These are phyloP conservation scores for Xenopus tropicalis DNA, from an alignment of 2,113 vertebrate species.

Conservation along the genomic window UCB_Xtro_10.0 CM004451.2:32531001-32531500, in stretches of 20 bases:
- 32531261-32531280: not conserved
- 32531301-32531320: no score
- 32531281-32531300: no score
- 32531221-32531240: constrained; percentile 95
- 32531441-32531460: constrained; percentile 96
- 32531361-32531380: constrained; percentile 92
- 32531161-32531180: constrained; percentile 89
- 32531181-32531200: constrained; percentile 96
- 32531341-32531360: constrained; percentile 83
- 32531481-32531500: constrained; percentile 69
- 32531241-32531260: constrained; percentile 75
- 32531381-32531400: constrained; percentile 90
- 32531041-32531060: no score
- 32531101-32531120: constrained; percentile 90
- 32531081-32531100: constrained; percentile 89
- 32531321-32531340: no score
- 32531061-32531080: not conserved
- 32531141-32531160: constrained; percentile 96
- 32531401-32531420: constrained; percentile 93
- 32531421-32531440: constrained; percentile 86
- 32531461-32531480: constrained; percentile 94
- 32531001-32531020: no score
- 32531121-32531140: constrained; percentile 94
- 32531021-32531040: no score
- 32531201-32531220: constrained; percentile 96